A percentile compares a stretch with the other conserved stretches of the same genome.
phyloP scores from a whole-genome alignment of 2,888 invertebrate genomes.

The Ophonus ardosiacus region DNA sequence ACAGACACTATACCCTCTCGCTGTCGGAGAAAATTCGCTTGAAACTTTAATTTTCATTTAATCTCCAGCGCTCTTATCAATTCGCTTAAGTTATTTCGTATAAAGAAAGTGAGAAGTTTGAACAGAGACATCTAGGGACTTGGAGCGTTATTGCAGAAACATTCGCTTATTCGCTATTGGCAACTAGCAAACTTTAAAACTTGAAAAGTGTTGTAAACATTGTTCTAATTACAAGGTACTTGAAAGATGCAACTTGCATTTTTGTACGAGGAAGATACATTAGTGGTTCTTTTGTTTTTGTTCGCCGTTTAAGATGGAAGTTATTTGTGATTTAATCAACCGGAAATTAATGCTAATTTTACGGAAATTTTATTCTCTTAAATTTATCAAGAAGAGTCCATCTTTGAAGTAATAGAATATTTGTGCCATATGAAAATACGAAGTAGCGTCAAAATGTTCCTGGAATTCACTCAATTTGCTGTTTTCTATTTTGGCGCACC shows the following conservation, averaged over 20 bases:
- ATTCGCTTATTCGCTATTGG: slow-evolving; percentile 2
- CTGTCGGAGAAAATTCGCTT: slow-evolving; percentile 43
- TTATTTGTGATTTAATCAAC: not conserved
- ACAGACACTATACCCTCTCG: slow-evolving; percentile 44
- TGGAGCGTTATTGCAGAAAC: slow-evolving; percentile 51
- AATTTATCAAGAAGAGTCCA: not conserved
- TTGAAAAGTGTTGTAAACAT: slow-evolving; percentile 9
- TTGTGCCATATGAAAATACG: not conserved
- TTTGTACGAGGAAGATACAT: not conserved
- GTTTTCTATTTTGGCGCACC: too few relatives aligned
- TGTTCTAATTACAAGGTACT: not conserved
- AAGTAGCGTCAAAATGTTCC: too few relatives aligned
- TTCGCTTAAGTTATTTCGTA: slow-evolving; percentile 56
- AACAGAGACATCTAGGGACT: slow-evolving; percentile 55
- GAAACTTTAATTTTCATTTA: slow-evolving; percentile 62
- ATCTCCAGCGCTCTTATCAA: slow-evolving; percentile 41
- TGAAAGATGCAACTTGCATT: not conserved
- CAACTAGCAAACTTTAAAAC: slow-evolving; percentile 3
- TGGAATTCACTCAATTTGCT: too few relatives aligned
- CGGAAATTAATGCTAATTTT: not conserved
- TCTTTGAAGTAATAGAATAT: not conserved
- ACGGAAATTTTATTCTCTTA: not conserved
- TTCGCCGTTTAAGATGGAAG: not conserved
- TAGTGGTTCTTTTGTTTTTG: not conserved
- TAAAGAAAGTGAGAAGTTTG: slow-evolving; percentile 57